phyloP scores from a whole-genome alignment of 2,797 vertebrate species.

The Acipenser transmontanus region DNA sequence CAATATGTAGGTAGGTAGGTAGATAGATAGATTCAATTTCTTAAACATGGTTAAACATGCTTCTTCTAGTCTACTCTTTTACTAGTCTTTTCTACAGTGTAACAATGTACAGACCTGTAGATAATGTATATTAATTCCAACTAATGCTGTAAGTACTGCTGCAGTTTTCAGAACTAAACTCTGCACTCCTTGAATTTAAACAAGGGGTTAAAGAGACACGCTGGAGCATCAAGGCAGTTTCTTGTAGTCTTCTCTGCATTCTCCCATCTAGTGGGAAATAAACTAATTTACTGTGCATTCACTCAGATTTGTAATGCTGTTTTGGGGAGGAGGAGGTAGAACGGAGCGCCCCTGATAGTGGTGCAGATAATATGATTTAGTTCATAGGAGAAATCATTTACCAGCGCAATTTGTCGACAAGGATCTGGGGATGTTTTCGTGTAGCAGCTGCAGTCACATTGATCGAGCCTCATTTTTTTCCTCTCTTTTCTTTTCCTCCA shows the following conservation, averaged over 20 bases:
- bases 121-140: no score
- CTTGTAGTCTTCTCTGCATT: background rate
- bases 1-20: no score
- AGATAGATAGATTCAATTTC: no score
- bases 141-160: no score
- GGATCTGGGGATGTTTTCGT: slow-evolving; percentile 61
- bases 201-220: slow-evolving; percentile 17
- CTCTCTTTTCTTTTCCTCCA: slow-evolving; percentile 16
- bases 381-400: slow-evolving; percentile 65
- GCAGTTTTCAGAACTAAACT: background rate
- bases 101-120: no score
- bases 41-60: no score
- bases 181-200: background rate
- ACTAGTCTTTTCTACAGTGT: no score
- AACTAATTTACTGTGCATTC: slow-evolving; percentile 41
- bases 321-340: slow-evolving; percentile 24
- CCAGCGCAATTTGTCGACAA: slow-evolving; percentile 61
- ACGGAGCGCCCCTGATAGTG: slow-evolving; percentile 29
- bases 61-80: no score
- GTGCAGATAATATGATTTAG: slow-evolving; percentile 58
- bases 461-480: slow-evolving; percentile 42
- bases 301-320: slow-evolving; percentile 24
- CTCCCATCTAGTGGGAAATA: slow-evolving; percentile 45
- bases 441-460: slow-evolving; percentile 52
- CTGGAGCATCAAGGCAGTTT: background rate